These are phyloP conservation scores for Pelecanoides urinatrix DNA, from an alignment of 2,113 vertebrate species.

Conservation along the genomic window DNA sequence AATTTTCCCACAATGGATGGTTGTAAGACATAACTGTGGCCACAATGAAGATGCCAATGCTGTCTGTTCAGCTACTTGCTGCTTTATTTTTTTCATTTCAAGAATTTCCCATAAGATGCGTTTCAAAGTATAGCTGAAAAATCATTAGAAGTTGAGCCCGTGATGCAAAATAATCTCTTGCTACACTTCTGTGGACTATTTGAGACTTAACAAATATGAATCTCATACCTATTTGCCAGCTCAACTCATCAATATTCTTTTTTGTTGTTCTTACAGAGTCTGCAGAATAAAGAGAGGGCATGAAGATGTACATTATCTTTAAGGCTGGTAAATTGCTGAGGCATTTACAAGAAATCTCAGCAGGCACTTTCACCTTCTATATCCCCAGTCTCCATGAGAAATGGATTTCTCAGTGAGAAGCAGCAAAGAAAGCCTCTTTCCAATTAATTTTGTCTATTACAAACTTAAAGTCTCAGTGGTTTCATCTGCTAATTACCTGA, in stretches of 20 bases:
- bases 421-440: background rate
- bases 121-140: background rate
- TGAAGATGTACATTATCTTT: background rate
- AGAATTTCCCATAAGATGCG: background rate
- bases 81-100: background rate
- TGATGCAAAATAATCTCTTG: background rate
- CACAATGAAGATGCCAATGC: background rate
- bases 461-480: background rate
- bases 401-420: background rate
- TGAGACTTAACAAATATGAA: background rate
- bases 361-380: background rate
- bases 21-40: slow-evolving; percentile 13
- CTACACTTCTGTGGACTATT: background rate
- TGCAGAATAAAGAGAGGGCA: background rate
- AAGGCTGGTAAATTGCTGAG: background rate
- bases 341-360: background rate
- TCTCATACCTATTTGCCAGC: background rate
- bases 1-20: background rate
- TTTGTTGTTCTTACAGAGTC: background rate
- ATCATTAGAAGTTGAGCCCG: background rate
- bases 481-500: background rate
- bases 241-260: background rate
- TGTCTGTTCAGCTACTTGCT: slow-evolving; percentile 16
- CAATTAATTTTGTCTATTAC: background rate
- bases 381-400: background rate